Conservation (phyloP, 2,888 invertebrate species). For the Venusia cambrica region DNA sequence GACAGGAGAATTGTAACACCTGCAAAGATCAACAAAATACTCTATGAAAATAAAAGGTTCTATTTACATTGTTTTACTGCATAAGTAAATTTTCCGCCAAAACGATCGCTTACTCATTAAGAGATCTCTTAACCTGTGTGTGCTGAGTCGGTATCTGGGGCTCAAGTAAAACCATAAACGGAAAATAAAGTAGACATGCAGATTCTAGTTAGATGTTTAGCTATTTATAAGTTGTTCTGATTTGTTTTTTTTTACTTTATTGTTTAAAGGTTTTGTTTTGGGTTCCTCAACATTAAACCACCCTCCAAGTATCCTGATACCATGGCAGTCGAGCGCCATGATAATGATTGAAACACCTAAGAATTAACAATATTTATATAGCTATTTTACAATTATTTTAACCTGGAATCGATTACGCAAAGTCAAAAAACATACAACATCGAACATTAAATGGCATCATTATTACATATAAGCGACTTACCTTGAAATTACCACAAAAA, state of each 20-base stretch:
- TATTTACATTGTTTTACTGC: constrained; percentile 45
- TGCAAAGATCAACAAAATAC: constrained; percentile 88
- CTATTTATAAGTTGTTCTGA: constrained; percentile 38
- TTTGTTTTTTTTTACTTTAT: constrained; percentile 35
- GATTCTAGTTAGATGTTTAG: constrained; percentile 55
- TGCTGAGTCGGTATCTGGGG: constrained; percentile 74
- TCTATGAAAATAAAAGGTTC: constrained; percentile 61
- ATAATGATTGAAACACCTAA: constrained; percentile 24
- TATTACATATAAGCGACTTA: constrained; percentile 50
- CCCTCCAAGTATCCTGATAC: constrained; percentile 75
- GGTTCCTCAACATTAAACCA: constrained; percentile 40
- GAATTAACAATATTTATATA: constrained; percentile 53
- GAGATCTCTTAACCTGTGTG: constrained; percentile 60
- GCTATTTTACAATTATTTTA: constrained; percentile 43
- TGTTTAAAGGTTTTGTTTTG: constrained; percentile 34
- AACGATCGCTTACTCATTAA: constrained; percentile 36
- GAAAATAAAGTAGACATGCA: constrained; percentile 72
- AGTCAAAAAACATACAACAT: constrained; percentile 35
- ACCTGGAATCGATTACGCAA: constrained; percentile 74
- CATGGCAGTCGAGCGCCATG: constrained; percentile 23
- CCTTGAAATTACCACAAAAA: constrained; percentile 48
- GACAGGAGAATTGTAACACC: constrained; percentile 99
- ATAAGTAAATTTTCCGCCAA: constrained; percentile 37
- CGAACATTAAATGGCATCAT: constrained; percentile 28
- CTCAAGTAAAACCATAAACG: constrained; percentile 74